Percentiles rank a stretch among this genome's conserved stretches.
Conservation (phyloP, 2,888 invertebrate species). For the Pollenia angustigena region DNA sequence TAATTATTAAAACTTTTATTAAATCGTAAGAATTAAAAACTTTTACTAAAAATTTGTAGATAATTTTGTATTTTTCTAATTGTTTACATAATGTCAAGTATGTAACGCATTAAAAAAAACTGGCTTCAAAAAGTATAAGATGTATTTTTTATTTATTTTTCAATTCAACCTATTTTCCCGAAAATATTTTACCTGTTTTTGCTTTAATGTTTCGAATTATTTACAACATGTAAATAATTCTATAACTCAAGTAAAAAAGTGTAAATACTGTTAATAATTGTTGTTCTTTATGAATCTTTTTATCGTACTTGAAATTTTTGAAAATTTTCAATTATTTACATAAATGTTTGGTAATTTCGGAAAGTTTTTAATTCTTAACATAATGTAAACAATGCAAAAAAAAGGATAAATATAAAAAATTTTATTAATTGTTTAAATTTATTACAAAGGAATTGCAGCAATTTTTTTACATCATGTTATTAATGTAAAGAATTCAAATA, state of each 20-base stretch:
- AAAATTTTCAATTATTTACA: too few species aligned
- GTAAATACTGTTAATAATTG: too few species aligned
- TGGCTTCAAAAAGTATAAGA: background rate
- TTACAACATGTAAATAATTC: background rate
- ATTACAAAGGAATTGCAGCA: background rate
- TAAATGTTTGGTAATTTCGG: too few species aligned
- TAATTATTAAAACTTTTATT: too few species aligned
- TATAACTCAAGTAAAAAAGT: background rate
- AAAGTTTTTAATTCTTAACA: too few species aligned
- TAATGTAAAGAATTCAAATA: background rate
- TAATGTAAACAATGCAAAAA: too few species aligned
- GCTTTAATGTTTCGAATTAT: background rate
- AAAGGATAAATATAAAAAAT: background rate
- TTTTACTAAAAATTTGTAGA: background rate
- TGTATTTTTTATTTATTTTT: background rate
- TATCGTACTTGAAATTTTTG: background rate
- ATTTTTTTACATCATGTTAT: constrained; percentile 10
- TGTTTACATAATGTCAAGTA: background rate
- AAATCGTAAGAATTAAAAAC: background rate
- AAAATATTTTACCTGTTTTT: too few species aligned
- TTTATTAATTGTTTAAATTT: background rate
- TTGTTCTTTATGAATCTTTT: background rate
- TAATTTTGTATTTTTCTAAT: too few species aligned
- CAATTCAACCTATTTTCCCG: too few species aligned
- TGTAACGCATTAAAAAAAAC: background rate